Evolutionary conservation across 2,888 invertebrate genomes (phyloP).

Genomic region (Digitonthophagus gazella): DNA sequence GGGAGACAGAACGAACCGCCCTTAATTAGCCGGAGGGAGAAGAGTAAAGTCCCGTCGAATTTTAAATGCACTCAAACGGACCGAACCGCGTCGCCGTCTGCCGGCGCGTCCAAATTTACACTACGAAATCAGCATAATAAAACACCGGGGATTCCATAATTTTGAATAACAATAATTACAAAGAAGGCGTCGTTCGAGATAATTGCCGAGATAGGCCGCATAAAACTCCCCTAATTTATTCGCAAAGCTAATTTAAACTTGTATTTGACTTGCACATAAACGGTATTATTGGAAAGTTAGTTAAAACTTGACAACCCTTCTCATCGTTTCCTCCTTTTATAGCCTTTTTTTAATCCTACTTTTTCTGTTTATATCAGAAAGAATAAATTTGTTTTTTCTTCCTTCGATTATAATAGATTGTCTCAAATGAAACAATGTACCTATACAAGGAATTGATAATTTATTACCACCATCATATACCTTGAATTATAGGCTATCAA

Average conservation of each 20-base stretch:
- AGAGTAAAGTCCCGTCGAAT: constrained; percentile 12
- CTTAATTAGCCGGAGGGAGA: background rate
- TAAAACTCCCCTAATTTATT: constrained; percentile 53
- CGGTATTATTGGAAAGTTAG: constrained; percentile 53
- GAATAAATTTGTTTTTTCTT: too few relatives aligned
- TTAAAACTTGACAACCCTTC: constrained; percentile 51
- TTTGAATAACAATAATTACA: constrained; percentile 54
- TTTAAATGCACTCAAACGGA: constrained; percentile 26
- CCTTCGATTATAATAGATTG: too few relatives aligned
- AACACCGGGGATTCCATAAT: constrained; percentile 53
- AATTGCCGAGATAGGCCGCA: constrained; percentile 53
- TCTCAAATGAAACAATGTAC: too few relatives aligned
- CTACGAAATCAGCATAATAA: constrained; percentile 52
- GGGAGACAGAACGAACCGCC: background rate
- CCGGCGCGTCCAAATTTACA: constrained; percentile 25
- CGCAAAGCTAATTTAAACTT: constrained; percentile 54
- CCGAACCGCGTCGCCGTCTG: background rate
- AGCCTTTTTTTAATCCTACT: background rate
- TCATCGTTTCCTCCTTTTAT: constrained; percentile 23
- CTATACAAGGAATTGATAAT: background rate
- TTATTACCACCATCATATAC: background rate
- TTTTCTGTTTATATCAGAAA: too few relatives aligned
- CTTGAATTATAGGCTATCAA: background rate
- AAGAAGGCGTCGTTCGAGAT: constrained; percentile 49
- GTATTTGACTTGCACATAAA: constrained; percentile 54